phyloP scores from a whole-genome alignment of 1,140 invertebrate genomes.

The Drosophila ironensis region DNA sequence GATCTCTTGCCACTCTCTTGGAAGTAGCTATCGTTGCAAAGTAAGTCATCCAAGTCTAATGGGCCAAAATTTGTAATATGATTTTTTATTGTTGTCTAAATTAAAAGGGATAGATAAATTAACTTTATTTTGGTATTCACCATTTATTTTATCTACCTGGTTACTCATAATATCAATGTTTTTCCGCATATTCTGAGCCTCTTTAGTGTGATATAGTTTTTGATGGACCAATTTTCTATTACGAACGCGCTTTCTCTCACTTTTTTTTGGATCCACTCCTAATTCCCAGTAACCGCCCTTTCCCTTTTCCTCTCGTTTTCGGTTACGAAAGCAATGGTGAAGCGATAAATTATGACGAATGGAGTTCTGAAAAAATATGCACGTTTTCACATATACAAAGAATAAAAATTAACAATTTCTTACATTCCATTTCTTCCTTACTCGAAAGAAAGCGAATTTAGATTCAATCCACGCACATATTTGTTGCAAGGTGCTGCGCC shows the following conservation, averaged over 20 bases:
- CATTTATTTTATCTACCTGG: neutral
- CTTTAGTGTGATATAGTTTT: slow-evolving; percentile 8
- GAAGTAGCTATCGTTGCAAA: neutral
- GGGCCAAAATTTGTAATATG: no score
- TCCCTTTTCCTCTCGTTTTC: slow-evolving; percentile 76
- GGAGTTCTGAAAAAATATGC: slow-evolving; percentile 71
- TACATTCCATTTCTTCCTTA: slow-evolving; percentile 81
- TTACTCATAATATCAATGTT: neutral
- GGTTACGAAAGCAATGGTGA: slow-evolving; percentile 79
- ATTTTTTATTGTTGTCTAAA: no score
- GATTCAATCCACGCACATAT: slow-evolving; percentile 79
- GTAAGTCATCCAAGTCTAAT: no score
- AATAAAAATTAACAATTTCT: no score
- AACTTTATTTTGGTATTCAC: neutral
- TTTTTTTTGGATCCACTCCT: slow-evolving; percentile 74
- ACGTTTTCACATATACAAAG: no score
- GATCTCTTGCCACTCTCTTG: neutral
- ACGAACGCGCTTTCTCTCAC: slow-evolving; percentile 71
- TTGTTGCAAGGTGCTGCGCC: slow-evolving; percentile 75
- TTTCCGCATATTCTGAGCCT: neutral
- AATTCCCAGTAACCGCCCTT: slow-evolving; percentile 81
- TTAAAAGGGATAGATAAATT: no score
- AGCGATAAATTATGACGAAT: slow-evolving; percentile 79
- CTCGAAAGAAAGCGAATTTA: slow-evolving; percentile 76
- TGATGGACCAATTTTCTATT: slow-evolving; percentile 58